These are phyloP conservation scores for Callospermophilus lateralis DNA, from an alignment of 2,113 vertebrate genomes.

Conservation along the genomic window DNA sequence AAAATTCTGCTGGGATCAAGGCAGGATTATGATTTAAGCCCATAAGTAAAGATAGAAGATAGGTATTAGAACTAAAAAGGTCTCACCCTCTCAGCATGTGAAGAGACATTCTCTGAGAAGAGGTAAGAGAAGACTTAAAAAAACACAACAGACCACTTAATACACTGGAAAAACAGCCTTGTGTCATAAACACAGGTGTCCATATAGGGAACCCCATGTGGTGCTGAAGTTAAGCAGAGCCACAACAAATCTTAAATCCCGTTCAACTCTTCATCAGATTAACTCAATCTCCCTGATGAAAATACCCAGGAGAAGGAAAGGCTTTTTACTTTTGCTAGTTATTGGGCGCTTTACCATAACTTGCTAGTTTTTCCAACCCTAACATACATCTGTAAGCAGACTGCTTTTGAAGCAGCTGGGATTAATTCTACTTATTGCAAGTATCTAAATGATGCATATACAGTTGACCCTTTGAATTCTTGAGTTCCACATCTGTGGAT, in stretches of 20 bases:
- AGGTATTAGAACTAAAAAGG: not conserved
- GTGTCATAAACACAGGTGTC: too few species aligned
- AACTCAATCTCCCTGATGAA: not conserved
- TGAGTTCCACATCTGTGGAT: not conserved
- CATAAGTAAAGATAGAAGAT: not conserved
- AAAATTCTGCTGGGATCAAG: not conserved
- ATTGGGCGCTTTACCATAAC: not conserved
- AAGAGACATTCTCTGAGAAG: too few species aligned
- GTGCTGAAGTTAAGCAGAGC: not conserved
- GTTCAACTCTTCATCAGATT: not conserved
- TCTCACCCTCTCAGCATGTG: not conserved
- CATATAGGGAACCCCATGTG: too few species aligned
- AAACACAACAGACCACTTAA: too few species aligned
- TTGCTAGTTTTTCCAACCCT: not conserved
- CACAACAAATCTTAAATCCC: not conserved
- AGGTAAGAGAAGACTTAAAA: too few species aligned
- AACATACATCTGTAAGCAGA: not conserved
- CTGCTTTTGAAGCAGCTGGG: not conserved
- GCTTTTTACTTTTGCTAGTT: not conserved
- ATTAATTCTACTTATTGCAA: not conserved
- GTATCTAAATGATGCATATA: not conserved
- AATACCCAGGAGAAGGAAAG: not conserved
- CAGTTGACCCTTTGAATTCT: not conserved
- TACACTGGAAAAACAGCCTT: too few species aligned
- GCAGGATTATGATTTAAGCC: not conserved